Base-by-base conservation (phyloP, 2,113 vertebrate genomes). In the Dunckerocampus dactyliophorus region DNA sequence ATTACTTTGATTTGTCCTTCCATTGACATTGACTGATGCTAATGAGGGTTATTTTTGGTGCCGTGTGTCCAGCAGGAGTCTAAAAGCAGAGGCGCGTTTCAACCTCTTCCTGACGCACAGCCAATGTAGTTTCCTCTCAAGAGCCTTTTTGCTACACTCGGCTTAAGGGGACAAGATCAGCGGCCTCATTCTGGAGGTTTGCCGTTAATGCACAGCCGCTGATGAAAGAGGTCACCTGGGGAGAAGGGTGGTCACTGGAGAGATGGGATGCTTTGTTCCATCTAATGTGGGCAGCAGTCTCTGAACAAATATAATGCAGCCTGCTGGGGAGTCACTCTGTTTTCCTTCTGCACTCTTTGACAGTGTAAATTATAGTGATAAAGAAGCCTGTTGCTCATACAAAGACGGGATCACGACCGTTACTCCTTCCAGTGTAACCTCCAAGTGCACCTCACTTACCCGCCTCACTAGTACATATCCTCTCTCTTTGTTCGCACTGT, bases 51-150 rank as follows among this genome's bases (percentile, higher is more conserved):
- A 71, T 86, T 86, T 79, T 85, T 69, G 59, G 71, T 78, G 72
- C 64, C 69, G 71, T 70, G 76, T 71, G 65, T 85, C 80, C 83
- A 83, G 83, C 77, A 82, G 82, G 81, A 81, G 73, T 79, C 83
- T 84, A 76, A 84, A 83, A 82, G 78, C 75, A 75, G 81, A 86
- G 67, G 69, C 74, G 75, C 85, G 75, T 82, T 84, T 85, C 81
- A 83, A 88, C 77, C 81, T 82, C 63, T 70, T 74, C 73, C 75
- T 79, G 76, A 34, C 71, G 62, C 45, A 1, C 71, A 75, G 81
- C 74, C 83, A 71, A 67, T 73, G 59, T 54, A 77, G 64, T 56
- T 65, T n/a, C 12, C 60, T 78, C 81, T 72, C 78, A 1, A 31
- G 63, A 67, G 80, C 63, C 52, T 58, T 60, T 77, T 61, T 63